Percentiles rank a stretch among this genome's conserved stretches.
Evolutionary conservation across 2,888 invertebrate genomes (phyloP).

Genomic region (Platypus cylindrus): DNA sequence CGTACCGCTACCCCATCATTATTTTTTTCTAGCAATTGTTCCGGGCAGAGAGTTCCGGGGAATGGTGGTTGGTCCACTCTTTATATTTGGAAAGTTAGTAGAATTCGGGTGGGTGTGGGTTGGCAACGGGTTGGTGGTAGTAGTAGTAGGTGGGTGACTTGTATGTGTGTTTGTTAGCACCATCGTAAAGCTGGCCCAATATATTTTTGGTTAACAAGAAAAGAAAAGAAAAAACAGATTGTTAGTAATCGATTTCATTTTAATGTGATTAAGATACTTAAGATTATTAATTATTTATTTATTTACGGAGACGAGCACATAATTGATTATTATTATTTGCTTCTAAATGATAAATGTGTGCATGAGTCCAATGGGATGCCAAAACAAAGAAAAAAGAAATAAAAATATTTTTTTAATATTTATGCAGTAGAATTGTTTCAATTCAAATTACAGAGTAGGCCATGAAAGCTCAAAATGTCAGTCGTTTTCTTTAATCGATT

Average conservation of each 20-base stretch:
- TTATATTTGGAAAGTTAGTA: too few species aligned
- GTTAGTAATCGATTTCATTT: slow-evolving; percentile 28
- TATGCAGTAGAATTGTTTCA: too few species aligned
- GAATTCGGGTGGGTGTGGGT: slow-evolving; percentile 9
- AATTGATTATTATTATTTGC: slow-evolving; percentile 3
- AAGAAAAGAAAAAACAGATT: slow-evolving; percentile 36
- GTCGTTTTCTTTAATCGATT: too few species aligned
- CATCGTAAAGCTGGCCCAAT: slow-evolving; percentile 32
- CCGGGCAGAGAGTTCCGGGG: slow-evolving; percentile 12
- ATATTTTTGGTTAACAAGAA: slow-evolving; percentile 37
- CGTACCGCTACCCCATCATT: slow-evolving; percentile 32
- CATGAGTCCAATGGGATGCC: too few species aligned
- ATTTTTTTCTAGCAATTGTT: slow-evolving; percentile 13
- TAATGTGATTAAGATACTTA: slow-evolving; percentile 1
- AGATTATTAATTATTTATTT: slow-evolving; percentile 2
- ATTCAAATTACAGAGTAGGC: too few species aligned
- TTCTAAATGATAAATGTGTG: too few species aligned
- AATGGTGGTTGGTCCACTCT: slow-evolving; percentile 8
- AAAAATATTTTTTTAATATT: too few species aligned
- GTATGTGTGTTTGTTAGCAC: slow-evolving; percentile 52
- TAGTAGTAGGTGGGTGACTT: slow-evolving; percentile 21
- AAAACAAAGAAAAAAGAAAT: too few species aligned
- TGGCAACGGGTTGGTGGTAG: slow-evolving; percentile 10
- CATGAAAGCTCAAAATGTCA: too few species aligned
- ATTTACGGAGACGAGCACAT: slow-evolving; percentile 2